phyloP scores from a whole-genome alignment of 1,140 invertebrate species.

The Conopomorpha cramerella region DNA sequence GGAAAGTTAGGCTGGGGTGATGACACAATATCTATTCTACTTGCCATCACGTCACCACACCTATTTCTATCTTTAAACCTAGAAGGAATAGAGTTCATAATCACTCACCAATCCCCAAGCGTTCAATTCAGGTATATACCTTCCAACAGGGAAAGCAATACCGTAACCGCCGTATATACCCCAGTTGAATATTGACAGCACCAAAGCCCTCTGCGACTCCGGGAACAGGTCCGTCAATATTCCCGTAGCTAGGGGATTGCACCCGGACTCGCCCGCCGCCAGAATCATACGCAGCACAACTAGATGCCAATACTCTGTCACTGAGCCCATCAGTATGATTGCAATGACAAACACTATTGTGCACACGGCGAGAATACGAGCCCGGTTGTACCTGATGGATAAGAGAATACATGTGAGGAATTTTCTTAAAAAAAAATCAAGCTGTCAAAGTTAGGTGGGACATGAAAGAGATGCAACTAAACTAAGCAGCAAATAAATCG shows the following conservation, averaged over 20 bases:
- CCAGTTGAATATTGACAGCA: conserved; percentile 94
- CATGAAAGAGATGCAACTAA: too few relatives aligned
- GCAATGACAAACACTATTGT: conserved; percentile 81
- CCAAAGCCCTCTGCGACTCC: conserved; percentile 80
- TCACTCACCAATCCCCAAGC: conserved; percentile 73
- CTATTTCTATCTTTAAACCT: too few relatives aligned
- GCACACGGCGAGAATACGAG: conserved; percentile 75
- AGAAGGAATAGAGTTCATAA: too few relatives aligned
- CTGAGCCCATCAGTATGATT: conserved; percentile 80
- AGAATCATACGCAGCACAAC: conserved; percentile 84
- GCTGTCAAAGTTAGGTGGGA: too few relatives aligned
- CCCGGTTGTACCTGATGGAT: conserved; percentile 65
- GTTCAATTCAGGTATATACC: conserved; percentile 81
- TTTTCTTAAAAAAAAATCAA: too few relatives aligned
- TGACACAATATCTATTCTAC: too few relatives aligned
- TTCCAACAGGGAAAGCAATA: conserved; percentile 87
- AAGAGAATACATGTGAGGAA: conserved; percentile 3
- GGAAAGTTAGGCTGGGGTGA: too few relatives aligned
- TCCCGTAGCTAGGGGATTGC: conserved; percentile 86
- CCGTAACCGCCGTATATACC: conserved; percentile 95
- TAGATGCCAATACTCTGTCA: conserved; percentile 89
- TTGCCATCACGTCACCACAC: too few relatives aligned
- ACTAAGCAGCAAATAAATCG: too few relatives aligned
- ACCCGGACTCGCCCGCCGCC: conserved; percentile 86
- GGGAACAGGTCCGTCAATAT: conserved; percentile 86